Percentiles rank a stretch among this genome's conserved stretches.
Conservation (phyloP, 2,888 invertebrate genomes). For the Pachymerium ferrugineum region DNA sequence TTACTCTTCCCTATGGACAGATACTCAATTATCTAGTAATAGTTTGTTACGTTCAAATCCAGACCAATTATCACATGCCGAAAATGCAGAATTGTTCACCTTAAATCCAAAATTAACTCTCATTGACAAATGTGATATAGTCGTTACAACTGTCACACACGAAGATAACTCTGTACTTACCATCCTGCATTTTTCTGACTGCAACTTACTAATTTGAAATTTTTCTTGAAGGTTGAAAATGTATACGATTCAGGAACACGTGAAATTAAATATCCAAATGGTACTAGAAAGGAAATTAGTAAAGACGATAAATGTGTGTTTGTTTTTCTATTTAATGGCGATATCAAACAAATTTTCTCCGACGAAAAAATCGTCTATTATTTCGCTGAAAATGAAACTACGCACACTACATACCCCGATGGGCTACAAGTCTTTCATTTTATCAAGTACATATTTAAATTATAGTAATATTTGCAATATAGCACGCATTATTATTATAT, state of each 20-base stretch:
- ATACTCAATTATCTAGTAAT: no score
- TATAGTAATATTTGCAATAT: not conserved
- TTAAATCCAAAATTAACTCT: not conserved
- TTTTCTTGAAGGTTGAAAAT: slow-evolving; percentile 18
- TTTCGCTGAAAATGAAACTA: slow-evolving; percentile 68
- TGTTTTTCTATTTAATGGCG: slow-evolving; percentile 60
- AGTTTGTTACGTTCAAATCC: not conserved
- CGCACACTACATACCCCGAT: slow-evolving; percentile 79
- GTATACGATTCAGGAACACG: not conserved
- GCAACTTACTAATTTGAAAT: not conserved
- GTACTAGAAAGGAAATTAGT: slow-evolving; percentile 25
- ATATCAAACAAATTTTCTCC: slow-evolving; percentile 74
- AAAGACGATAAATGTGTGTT: slow-evolving; percentile 16
- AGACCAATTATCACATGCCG: not conserved
- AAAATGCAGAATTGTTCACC: not conserved
- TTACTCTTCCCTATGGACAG: not conserved
- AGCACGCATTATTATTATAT: not conserved
- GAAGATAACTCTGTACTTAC: not conserved
- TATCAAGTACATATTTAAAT: slow-evolving; percentile 54
- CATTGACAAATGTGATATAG: not conserved
- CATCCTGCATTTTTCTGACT: not conserved
- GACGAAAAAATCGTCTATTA: slow-evolving; percentile 75
- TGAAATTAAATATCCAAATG: slow-evolving; percentile 1
- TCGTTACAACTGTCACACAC: not conserved
- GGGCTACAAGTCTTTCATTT: slow-evolving; percentile 80